These are phyloP conservation scores for Eclectus roratus DNA, from an alignment of 2,113 vertebrate genomes.

Conservation along the genomic window DNA sequence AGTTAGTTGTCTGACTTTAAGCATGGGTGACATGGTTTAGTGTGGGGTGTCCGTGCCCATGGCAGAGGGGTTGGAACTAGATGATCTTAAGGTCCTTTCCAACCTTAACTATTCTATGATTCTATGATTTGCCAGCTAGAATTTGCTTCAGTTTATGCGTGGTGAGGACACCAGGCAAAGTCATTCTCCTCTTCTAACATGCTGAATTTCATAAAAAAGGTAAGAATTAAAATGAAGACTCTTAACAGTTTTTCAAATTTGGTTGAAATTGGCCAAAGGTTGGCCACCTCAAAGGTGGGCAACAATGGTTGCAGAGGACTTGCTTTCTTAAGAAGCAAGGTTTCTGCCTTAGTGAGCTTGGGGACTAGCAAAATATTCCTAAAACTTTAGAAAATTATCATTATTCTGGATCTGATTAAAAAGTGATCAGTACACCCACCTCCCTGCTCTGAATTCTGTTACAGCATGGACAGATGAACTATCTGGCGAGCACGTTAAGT, in stretches of 20 bases:
- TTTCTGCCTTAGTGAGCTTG: background rate
- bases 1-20: background rate
- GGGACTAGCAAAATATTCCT: background rate
- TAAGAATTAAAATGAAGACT: background rate
- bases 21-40: no score
- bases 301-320: background rate
- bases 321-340: background rate
- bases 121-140: background rate
- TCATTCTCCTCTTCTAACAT: background rate
- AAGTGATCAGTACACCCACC: accelerated
- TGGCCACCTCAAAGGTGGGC: background rate
- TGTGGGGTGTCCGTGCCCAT: no score
- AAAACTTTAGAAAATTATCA: background rate
- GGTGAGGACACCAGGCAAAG: background rate
- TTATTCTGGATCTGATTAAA: background rate
- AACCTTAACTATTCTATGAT: no score
- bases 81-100: no score
- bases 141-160: background rate
- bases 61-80: no score
- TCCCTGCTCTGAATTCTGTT: background rate
- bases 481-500: background rate
- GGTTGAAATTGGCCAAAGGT: background rate
- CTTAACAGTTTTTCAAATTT: background rate
- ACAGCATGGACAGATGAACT: background rate
- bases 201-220: background rate